These are phyloP conservation scores for Zosterops hypoxanthus DNA, from an alignment of 2,113 vertebrate species.

Conservation along the genomic window DNA sequence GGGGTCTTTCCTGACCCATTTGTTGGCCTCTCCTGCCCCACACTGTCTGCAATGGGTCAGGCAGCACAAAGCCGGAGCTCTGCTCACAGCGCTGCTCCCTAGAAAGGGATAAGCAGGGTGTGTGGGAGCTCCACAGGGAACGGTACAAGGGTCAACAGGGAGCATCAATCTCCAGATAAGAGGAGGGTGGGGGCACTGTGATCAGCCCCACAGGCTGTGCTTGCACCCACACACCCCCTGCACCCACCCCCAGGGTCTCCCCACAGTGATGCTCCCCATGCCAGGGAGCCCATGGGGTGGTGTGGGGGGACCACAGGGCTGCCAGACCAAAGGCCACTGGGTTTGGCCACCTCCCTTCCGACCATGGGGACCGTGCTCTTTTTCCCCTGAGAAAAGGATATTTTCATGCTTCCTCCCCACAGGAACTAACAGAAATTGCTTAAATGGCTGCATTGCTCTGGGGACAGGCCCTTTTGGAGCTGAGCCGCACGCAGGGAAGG, in stretches of 20 bases:
- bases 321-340: not conserved
- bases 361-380: not conserved
- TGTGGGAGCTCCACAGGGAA: not conserved
- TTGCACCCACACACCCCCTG: not conserved
- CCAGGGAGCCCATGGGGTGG: accelerated
- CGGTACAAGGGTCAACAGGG: not conserved
- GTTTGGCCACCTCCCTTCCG: not conserved
- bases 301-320: not conserved
- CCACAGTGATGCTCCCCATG: accelerated
- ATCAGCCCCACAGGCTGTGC: not conserved
- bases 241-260: accelerated
- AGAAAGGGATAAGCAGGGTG: accelerated
- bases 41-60: not conserved
- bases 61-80: not conserved
- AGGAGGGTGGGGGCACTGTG: not conserved
- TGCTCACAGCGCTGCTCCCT: accelerated
- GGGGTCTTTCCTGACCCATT: not conserved
- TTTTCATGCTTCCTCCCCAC: not conserved
- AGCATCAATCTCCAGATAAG: not conserved
- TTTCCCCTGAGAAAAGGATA: not conserved
- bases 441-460: not conserved
- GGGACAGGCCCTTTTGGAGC: not conserved
- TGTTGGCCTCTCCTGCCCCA: not conserved
- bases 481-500: not conserved
- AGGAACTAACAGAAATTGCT: not conserved